Conservation (phyloP, 2,888 invertebrate genomes). For the Platycheirus albimanus region DNA sequence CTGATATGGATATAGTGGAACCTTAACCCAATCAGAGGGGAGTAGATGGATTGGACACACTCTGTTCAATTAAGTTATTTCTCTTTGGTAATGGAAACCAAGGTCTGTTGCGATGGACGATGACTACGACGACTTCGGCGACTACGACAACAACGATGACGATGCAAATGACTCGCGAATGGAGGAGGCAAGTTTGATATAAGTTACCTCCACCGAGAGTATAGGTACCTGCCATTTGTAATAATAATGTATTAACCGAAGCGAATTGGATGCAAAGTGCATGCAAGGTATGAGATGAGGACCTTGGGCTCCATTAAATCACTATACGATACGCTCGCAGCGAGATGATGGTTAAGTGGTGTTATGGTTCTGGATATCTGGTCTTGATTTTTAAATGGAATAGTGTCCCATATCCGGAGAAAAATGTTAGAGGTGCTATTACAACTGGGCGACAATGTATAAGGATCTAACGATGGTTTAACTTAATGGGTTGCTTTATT, state of each 20-base stretch:
- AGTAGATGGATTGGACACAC: slow-evolving; percentile 62
- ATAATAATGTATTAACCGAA: slow-evolving; percentile 53
- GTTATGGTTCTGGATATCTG: background rate
- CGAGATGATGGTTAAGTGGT: slow-evolving; percentile 25
- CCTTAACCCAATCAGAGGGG: slow-evolving; percentile 39
- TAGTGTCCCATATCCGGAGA: slow-evolving; percentile 47
- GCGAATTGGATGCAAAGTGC: slow-evolving; percentile 60
- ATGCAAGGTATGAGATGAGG: slow-evolving; percentile 32
- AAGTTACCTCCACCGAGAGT: slow-evolving; percentile 21
- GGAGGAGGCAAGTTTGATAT: slow-evolving; percentile 45
- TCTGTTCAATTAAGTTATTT: slow-evolving; percentile 69
- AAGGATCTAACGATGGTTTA: background rate
- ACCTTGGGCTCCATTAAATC: slow-evolving; percentile 38
- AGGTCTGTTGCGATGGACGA: slow-evolving; percentile 39
- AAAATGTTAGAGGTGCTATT: slow-evolving; percentile 14
- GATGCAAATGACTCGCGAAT: slow-evolving; percentile 40
- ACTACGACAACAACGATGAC: slow-evolving; percentile 18
- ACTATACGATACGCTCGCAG: background rate
- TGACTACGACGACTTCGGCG: slow-evolving; percentile 24
- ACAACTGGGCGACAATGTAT: slow-evolving; percentile 15
- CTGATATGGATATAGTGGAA: slow-evolving; percentile 5
- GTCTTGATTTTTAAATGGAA: slow-evolving; percentile 15
- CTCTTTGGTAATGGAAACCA: slow-evolving; percentile 65
- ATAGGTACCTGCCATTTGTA: slow-evolving; percentile 60
- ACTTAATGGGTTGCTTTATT: slow-evolving; percentile 34